Evolutionary conservation across 2,113 vertebrate genomes (phyloP).

Genomic region (Psilopsiagon aymara): DNA sequence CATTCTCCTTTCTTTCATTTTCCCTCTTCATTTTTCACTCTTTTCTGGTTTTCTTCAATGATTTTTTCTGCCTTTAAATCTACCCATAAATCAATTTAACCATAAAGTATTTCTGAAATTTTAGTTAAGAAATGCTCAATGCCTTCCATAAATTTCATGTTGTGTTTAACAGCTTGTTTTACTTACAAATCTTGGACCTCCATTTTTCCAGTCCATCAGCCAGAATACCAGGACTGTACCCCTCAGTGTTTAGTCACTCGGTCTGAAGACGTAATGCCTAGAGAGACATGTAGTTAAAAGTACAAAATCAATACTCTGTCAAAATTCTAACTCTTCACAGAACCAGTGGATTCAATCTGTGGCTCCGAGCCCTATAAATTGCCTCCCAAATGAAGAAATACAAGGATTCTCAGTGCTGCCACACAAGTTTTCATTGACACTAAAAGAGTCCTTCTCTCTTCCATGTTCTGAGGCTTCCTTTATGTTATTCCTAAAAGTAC

Average conservation of each 20-base stretch:
- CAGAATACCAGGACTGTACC: neutral
- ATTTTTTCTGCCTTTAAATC: constrained; percentile 31
- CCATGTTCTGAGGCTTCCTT: neutral
- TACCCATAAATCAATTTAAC: neutral
- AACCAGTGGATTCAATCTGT: neutral
- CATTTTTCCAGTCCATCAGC: neutral
- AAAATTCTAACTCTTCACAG: neutral
- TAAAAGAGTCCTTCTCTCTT: neutral
- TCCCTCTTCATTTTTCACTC: neutral
- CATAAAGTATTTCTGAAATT: neutral
- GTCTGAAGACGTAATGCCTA: neutral
- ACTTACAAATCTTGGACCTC: neutral
- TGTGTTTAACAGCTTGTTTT: neutral
- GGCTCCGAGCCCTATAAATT: neutral
- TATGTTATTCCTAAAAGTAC: neutral
- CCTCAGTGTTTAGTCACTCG: neutral
- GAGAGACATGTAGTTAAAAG: neutral
- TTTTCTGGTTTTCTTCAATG: neutral
- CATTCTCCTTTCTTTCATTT: neutral
- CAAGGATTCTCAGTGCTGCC: neutral
- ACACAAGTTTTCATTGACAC: neutral
- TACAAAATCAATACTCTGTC: neutral
- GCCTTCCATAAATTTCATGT: neutral
- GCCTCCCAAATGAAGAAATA: neutral
- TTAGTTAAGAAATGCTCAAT: neutral